A percentile compares a stretch with the other conserved stretches of the same genome.
Evolutionary conservation across 2,113 vertebrate genomes (phyloP).

Genomic region (Pao palembangensis): DNA sequence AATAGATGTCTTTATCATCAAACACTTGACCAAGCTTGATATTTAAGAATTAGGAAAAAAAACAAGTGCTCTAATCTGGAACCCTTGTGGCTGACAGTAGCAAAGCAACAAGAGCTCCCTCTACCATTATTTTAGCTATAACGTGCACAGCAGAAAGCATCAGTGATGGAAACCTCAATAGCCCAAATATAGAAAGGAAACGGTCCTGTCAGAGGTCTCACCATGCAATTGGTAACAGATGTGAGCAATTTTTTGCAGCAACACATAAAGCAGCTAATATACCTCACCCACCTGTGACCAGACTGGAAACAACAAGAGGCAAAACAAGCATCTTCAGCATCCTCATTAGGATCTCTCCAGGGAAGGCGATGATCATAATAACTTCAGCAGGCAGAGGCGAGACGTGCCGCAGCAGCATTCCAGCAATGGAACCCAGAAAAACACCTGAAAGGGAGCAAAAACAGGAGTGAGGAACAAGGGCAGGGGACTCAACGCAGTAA

Average conservation of each 20-base stretch:
- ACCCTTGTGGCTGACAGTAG: too few species aligned
- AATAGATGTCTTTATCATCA: neutral
- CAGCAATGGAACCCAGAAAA: constrained; percentile 85
- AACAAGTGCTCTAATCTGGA: too few species aligned
- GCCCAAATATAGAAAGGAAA: neutral
- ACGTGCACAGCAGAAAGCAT: neutral
- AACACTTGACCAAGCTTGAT: too few species aligned
- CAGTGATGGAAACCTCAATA: neutral
- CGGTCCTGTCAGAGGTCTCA: neutral
- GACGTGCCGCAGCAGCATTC: constrained; percentile 86
- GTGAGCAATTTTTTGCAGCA: constrained; percentile 29
- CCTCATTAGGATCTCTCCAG: constrained; percentile 97
- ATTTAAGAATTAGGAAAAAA: too few species aligned
- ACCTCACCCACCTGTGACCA: constrained; percentile 87
- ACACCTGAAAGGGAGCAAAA: constrained; percentile 77
- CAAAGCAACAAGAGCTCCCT: too few species aligned
- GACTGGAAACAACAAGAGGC: constrained; percentile 95
- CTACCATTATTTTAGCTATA: neutral
- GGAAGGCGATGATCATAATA: constrained; percentile 92
- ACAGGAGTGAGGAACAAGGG: constrained; percentile 13
- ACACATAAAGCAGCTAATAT: constrained; percentile 13
- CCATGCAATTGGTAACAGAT: constrained; percentile 13
- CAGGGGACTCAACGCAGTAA: neutral
- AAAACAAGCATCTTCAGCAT: constrained; percentile 99
- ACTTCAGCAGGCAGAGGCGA: constrained; percentile 90